phyloP scores from a whole-genome alignment of 2,888 invertebrate species.

The Scelioninae gen. 1 region DNA sequence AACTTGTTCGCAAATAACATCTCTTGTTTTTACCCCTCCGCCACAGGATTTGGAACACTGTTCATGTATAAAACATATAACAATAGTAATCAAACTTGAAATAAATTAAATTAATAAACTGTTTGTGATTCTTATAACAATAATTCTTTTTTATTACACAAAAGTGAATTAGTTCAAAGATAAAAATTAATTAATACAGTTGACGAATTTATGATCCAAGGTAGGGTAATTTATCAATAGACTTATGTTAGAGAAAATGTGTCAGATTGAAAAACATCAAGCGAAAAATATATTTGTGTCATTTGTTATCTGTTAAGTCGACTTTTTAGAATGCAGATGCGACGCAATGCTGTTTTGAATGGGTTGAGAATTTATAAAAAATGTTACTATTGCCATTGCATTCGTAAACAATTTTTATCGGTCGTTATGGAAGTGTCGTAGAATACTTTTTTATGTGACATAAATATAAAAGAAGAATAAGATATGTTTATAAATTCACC shows the following conservation, averaged over 20 bases:
- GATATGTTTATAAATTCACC: conserved; percentile 40
- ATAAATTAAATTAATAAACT: conserved; percentile 22
- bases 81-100: conserved; percentile 7
- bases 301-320: conserved; percentile 50
- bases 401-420: conserved; percentile 60
- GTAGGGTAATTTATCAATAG: conserved; percentile 9
- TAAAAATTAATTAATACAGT: conserved; percentile 18
- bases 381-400: conserved; percentile 27
- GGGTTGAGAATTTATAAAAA: conserved; percentile 49
- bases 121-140: neutral
- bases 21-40: conserved; percentile 93
- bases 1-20: conserved; percentile 93
- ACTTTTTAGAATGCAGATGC: conserved; percentile 40
- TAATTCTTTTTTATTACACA: neutral
- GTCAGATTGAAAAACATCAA: conserved; percentile 40
- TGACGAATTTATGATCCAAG: conserved; percentile 11
- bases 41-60: conserved; percentile 97
- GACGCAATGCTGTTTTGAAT: conserved; percentile 16
- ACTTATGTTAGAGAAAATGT: conserved; percentile 17
- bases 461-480: conserved; percentile 46
- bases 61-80: conserved; percentile 41
- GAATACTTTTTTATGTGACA: conserved; percentile 37
- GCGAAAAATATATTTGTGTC: conserved; percentile 42
- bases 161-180: no score
- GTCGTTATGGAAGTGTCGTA: conserved; percentile 12